Evolutionary conservation across 2,888 invertebrate species (phyloP).

Genomic region (Bibio marci): DNA sequence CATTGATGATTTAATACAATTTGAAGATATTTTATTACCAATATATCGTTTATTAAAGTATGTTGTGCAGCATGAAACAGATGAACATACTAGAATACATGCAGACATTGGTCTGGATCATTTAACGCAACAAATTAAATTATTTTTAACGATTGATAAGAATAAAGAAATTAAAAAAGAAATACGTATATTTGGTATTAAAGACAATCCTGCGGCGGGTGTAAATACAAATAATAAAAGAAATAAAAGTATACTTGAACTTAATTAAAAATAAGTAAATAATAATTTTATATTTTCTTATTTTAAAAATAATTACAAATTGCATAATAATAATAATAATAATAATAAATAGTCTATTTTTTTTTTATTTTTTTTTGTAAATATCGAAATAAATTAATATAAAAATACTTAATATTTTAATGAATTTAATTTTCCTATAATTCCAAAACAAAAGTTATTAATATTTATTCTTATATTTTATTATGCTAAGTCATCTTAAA

Average conservation of each 20-base stretch:
- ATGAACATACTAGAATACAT: constrained; percentile 23
- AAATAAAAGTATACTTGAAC: not conserved
- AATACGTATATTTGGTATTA: constrained; percentile 23
- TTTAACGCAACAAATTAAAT: constrained; percentile 21
- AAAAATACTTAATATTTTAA: too few relatives aligned
- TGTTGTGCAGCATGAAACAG: constrained; percentile 18
- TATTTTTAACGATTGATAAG: constrained; percentile 14
- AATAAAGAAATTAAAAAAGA: constrained; percentile 18
- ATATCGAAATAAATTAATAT: too few relatives aligned
- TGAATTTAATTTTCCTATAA: too few relatives aligned
- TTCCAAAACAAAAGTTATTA: too few relatives aligned
- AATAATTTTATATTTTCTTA: too few relatives aligned
- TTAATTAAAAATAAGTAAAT: too few relatives aligned
- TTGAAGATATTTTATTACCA: constrained; percentile 24
- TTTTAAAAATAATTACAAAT: too few relatives aligned
- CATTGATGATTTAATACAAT: constrained; percentile 24
- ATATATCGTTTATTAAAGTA: constrained; percentile 21
- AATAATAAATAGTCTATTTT: too few relatives aligned
- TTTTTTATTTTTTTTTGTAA: too few relatives aligned
- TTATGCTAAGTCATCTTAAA: too few relatives aligned
- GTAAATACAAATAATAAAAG: not conserved
- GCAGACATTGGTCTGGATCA: constrained; percentile 22
- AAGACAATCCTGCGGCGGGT: constrained; percentile 10
- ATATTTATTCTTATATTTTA: too few relatives aligned
- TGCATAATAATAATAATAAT: too few relatives aligned